phyloP scores from a whole-genome alignment of 2,888 invertebrate species.

The Apoderus coryli region DNA sequence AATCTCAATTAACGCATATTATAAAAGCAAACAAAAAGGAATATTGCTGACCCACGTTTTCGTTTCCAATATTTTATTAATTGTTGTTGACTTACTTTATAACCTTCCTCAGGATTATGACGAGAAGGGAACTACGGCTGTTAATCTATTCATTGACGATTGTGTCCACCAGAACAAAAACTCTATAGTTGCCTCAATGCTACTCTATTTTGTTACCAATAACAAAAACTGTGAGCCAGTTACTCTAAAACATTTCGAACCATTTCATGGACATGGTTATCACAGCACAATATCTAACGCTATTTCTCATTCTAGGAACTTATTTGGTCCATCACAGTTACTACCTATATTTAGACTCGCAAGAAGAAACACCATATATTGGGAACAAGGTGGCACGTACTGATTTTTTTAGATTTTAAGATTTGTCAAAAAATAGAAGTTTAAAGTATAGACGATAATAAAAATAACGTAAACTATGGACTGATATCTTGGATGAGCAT shows the following conservation, averaged over 20 bases:
- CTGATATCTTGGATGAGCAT: neutral
- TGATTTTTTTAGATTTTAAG: conserved; percentile 3
- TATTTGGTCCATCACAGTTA: conserved; percentile 9
- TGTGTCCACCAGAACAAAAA: conserved; percentile 1
- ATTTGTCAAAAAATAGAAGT: neutral
- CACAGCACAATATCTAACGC: conserved; percentile 8
- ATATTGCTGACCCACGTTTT: neutral
- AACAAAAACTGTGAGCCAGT: neutral
- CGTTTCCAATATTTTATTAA: conserved; percentile 2
- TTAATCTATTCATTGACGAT: conserved; percentile 2
- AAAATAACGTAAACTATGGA: conserved; percentile 2
- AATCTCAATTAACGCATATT: conserved; percentile 2
- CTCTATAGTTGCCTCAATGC: conserved; percentile 3
- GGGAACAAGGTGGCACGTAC: conserved; percentile 7
- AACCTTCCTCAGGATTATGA: conserved; percentile 1
- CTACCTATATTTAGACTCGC: conserved; percentile 8
- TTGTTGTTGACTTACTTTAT: conserved; percentile 1
- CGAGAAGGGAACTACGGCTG: conserved; percentile 1
- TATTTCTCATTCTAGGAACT: conserved; percentile 13
- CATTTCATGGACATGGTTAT: conserved; percentile 1
- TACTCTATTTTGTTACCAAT: conserved; percentile 3
- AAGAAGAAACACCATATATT: conserved; percentile 9
- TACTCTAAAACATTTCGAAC: conserved; percentile 1
- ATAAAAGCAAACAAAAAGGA: conserved; percentile 2
- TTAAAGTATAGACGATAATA: conserved; percentile 1